These are phyloP conservation scores for Papilio xuthus DNA, from an alignment of 1,140 invertebrate genomes.

Conservation along the genomic window DNA sequence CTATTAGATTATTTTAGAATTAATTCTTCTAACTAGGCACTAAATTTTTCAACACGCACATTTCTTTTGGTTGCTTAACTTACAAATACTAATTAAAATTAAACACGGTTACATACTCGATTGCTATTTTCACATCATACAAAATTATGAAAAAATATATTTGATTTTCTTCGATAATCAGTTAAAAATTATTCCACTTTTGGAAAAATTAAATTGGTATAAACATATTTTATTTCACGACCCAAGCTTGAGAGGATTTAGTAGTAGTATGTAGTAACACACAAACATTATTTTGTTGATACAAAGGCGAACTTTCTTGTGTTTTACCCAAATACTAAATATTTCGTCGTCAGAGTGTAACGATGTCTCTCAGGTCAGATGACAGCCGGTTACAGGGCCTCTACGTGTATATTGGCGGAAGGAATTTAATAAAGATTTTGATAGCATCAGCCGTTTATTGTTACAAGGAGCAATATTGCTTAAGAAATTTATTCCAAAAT, in stretches of 20 bases:
- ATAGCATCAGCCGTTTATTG: background rate
- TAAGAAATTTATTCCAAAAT: constrained; percentile 18
- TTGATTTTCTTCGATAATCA: no score
- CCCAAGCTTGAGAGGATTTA: background rate
- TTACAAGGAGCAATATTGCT: constrained; percentile 26
- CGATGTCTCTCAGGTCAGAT: background rate
- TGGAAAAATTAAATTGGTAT: no score
- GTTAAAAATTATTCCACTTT: no score
- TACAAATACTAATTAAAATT: no score
- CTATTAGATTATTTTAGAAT: background rate
- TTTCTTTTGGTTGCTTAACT: no score
- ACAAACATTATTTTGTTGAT: background rate
- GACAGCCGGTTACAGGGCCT: constrained; percentile 20
- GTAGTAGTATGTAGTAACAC: no score
- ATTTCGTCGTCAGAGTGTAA: constrained; percentile 19
- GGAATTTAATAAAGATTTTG: constrained; percentile 36
- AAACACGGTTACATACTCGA: no score
- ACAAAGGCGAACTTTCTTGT: background rate
- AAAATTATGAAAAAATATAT: no score
- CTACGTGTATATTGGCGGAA: constrained; percentile 15
- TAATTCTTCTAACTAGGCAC: background rate
- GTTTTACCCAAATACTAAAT: background rate
- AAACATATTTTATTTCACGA: no score
- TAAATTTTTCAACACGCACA: background rate
- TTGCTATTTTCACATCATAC: no score